phyloP scores from a whole-genome alignment of 2,888 invertebrate species.

The Acanthosepion lycidas region DNA sequence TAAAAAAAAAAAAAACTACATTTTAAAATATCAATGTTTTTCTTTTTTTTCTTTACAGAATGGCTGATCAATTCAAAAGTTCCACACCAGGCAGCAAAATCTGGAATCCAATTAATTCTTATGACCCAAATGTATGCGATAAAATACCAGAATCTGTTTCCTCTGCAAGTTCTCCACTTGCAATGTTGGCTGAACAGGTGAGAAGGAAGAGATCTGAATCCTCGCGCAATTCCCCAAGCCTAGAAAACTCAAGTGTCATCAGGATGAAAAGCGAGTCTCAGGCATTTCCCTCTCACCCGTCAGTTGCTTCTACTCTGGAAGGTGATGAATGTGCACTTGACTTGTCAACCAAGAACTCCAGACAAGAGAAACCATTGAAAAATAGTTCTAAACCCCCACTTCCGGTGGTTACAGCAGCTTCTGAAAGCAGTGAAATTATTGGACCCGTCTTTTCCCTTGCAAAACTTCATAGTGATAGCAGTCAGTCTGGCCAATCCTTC shows the following conservation, averaged over 20 bases:
- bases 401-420: not conserved
- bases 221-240: not conserved
- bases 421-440: not conserved
- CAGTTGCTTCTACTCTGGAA: not conserved
- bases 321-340: not conserved
- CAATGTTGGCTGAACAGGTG: conserved; percentile 10
- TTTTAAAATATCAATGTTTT: no score
- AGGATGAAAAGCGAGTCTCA: not conserved
- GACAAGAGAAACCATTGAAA: not conserved
- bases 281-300: not conserved
- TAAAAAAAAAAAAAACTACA: no score
- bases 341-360: not conserved
- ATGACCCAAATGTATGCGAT: not conserved
- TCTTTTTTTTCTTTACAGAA: not conserved
- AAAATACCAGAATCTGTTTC: not conserved
- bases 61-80: not conserved
- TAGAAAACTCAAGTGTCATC: not conserved
- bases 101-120: not conserved
- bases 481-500: not conserved
- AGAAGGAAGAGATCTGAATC: conserved; percentile 33
- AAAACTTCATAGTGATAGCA: not conserved
- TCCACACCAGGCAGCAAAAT: not conserved
- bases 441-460: not conserved
- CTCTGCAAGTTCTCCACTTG: not conserved
- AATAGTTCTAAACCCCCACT: not conserved